These are phyloP conservation scores for Microplitis demolitor DNA, from an alignment of 1,140 invertebrate species.

Conservation along the genomic window DNA sequence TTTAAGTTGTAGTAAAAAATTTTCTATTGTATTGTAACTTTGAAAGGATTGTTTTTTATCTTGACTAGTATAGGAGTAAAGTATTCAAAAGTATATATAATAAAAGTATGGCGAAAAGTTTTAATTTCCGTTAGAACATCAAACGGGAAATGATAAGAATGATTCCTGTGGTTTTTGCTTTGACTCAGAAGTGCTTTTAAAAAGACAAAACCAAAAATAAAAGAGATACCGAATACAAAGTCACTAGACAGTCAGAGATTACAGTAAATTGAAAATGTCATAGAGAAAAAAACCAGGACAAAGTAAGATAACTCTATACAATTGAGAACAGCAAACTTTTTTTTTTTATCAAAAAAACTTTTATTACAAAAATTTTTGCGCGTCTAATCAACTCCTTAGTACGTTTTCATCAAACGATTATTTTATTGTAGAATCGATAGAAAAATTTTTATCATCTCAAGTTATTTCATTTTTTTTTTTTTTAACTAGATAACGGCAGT, in stretches of 20 bases:
- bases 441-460: no score
- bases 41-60: no score
- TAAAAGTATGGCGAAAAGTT: conserved; percentile 1
- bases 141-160: conserved; percentile 17
- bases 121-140: conserved; percentile 22
- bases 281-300: neutral
- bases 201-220: neutral
- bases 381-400: no score
- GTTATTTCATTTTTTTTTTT: no score
- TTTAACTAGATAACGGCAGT: no score
- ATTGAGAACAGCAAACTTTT: neutral
- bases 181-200: neutral
- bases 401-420: no score
- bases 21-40: no score
- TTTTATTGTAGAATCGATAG: no score
- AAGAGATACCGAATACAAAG: neutral
- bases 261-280: neutral
- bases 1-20: no score
- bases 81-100: neutral
- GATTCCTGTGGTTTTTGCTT: conserved; percentile 6
- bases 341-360: no score
- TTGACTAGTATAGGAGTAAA: no score
- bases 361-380: no score
- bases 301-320: conserved; percentile 5
- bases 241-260: neutral